These are phyloP conservation scores for Bradypodion ventrale DNA, from an alignment of 2,797 vertebrate species.

Conservation along the genomic window DNA sequence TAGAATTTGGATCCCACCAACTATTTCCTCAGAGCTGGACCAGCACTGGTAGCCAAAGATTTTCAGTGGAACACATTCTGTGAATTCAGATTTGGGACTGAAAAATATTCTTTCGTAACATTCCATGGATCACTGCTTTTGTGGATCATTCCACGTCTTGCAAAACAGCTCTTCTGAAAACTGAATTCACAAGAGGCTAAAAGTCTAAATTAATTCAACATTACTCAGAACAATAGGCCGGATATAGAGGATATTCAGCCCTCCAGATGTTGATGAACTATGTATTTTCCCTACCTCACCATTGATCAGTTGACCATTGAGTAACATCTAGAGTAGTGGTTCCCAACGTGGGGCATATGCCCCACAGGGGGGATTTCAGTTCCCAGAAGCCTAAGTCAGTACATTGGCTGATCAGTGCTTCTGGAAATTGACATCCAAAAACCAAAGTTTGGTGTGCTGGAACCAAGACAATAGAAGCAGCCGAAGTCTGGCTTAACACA, in stretches of 20 bases:
- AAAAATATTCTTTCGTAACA: not conserved
- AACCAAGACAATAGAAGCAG: too few relatives aligned
- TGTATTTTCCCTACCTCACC: too few relatives aligned
- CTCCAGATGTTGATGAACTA: too few relatives aligned
- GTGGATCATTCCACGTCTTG: not conserved
- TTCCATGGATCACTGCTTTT: not conserved
- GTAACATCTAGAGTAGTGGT: too few relatives aligned
- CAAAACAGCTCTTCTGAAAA: constrained; percentile 2
- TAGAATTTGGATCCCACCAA: not conserved
- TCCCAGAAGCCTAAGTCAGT: too few relatives aligned
- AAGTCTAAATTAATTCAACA: not conserved
- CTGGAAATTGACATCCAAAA: too few relatives aligned
- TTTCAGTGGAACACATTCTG: not conserved
- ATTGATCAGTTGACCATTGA: too few relatives aligned
- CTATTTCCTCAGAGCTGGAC: not conserved
- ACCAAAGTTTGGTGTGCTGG: too few relatives aligned
- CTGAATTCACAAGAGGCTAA: not conserved
- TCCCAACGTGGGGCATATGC: too few relatives aligned
- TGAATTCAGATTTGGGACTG: not conserved
- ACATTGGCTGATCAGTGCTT: too few relatives aligned
- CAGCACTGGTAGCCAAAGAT: not conserved
- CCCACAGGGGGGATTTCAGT: too few relatives aligned
- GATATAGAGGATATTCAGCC: not conserved
- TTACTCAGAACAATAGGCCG: not conserved
- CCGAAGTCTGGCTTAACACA: too few relatives aligned